phyloP scores from a whole-genome alignment of 2,888 invertebrate species.

The Hedychridium roseum region DNA sequence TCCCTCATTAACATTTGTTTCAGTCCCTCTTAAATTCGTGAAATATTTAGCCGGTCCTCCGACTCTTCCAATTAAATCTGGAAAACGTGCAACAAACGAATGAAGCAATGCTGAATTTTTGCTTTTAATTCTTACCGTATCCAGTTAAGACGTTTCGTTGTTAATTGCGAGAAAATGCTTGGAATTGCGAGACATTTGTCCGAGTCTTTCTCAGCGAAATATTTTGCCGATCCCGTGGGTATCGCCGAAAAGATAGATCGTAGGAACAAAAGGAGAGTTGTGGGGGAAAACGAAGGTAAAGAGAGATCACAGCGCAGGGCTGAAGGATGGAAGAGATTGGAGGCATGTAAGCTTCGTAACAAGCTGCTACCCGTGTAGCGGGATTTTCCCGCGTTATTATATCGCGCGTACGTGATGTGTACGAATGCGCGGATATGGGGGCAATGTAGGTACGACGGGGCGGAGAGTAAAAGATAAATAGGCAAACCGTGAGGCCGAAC shows the following conservation, averaged over 20 bases:
- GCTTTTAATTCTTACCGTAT: too few species aligned
- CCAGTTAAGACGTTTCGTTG: too few species aligned
- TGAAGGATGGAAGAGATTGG: constrained; percentile 22
- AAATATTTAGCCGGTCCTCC: too few species aligned
- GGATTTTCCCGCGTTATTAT: constrained; percentile 37
- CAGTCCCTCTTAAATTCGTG: too few species aligned
- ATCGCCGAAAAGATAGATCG: constrained; percentile 9
- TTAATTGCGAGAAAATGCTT: too few species aligned
- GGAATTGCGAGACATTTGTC: too few species aligned
- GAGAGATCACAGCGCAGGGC: constrained; percentile 17
- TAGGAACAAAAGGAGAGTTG: constrained; percentile 10
- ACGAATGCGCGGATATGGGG: constrained; percentile 1
- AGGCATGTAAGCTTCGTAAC: constrained; percentile 31
- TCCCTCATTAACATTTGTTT: too few species aligned
- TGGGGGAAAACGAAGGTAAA: constrained; percentile 3
- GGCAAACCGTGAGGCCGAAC: background rate
- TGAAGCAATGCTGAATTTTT: too few species aligned
- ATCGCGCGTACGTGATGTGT: constrained; percentile 40
- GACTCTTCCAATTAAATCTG: too few species aligned
- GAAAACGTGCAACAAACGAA: too few species aligned
- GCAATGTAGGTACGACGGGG: constrained; percentile 1
- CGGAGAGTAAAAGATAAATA: background rate
- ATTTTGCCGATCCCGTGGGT: constrained; percentile 16
- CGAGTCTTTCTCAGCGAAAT: too few species aligned
- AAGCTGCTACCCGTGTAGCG: constrained; percentile 12